These are phyloP conservation scores for Castor canadensis DNA, from an alignment of 2,113 vertebrate genomes.

Conservation along the genomic window DNA sequence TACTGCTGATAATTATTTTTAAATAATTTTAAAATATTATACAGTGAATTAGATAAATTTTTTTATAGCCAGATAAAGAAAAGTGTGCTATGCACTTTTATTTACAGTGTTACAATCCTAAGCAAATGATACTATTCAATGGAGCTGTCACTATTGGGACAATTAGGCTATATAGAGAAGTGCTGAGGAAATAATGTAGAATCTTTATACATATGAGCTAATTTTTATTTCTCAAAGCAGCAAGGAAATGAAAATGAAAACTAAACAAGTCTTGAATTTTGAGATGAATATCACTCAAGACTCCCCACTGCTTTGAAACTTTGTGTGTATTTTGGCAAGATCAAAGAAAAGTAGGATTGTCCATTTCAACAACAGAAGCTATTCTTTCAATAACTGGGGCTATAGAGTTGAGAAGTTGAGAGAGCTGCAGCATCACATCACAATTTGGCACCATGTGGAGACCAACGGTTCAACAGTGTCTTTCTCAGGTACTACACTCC, in stretches of 20 bases:
- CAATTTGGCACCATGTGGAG: neutral
- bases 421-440: neutral
- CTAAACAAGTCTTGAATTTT: neutral
- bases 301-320: neutral
- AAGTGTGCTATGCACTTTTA: neutral
- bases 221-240: neutral
- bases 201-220: neutral
- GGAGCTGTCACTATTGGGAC: neutral
- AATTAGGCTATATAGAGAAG: neutral
- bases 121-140: neutral
- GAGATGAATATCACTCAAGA: neutral
- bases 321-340: neutral
- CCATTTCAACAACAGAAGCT: neutral
- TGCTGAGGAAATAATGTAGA: neutral
- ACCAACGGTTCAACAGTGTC: neutral
- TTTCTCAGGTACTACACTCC: neutral
- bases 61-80: neutral
- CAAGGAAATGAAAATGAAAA: neutral
- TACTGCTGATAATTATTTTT: conserved; percentile 42
- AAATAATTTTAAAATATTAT: neutral
- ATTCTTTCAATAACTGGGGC: neutral
- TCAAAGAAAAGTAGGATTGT: neutral
- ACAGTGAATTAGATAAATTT: neutral
- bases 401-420: neutral
- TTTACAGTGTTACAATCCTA: neutral